A percentile compares a stretch with the other conserved stretches of the same genome.
phyloP scores from a whole-genome alignment of 2,888 invertebrate genomes.

The Eueremaeus valkanovi region DNA sequence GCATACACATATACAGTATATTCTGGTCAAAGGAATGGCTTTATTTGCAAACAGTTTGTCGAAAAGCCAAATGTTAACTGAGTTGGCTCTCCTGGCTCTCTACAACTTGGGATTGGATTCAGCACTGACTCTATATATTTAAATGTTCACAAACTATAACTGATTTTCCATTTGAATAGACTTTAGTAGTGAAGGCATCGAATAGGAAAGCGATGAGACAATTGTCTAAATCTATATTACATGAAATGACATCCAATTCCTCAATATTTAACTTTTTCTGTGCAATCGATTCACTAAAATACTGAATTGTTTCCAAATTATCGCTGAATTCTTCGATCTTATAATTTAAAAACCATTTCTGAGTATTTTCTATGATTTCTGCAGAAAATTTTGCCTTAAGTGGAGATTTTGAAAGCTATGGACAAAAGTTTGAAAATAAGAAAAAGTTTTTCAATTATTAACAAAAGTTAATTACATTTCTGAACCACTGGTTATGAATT shows the following conservation, averaged over 20 bases:
- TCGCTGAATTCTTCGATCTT: background rate
- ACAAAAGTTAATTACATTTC: slow-evolving; percentile 9
- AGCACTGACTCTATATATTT: too few species aligned
- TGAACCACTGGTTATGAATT: slow-evolving; percentile 18
- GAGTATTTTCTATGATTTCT: background rate
- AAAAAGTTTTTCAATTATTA: background rate
- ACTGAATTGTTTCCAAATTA: background rate
- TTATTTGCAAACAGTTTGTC: too few species aligned
- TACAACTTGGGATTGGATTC: too few species aligned
- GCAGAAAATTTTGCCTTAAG: background rate
- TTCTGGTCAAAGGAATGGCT: too few species aligned
- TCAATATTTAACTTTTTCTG: background rate
- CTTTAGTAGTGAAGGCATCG: background rate
- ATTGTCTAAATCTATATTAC: slow-evolving; percentile 20
- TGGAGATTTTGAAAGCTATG: background rate
- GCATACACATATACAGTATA: too few species aligned
- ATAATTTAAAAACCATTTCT: background rate
- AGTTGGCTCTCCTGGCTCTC: too few species aligned
- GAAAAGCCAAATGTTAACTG: too few species aligned
- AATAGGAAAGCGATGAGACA: background rate
- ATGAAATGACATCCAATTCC: background rate
- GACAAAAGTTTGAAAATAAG: background rate
- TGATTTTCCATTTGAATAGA: background rate
- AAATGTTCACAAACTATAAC: background rate
- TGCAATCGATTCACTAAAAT: background rate